phyloP scores from a whole-genome alignment of 2,888 invertebrate genomes.

The Xestia c-nigrum region DNA sequence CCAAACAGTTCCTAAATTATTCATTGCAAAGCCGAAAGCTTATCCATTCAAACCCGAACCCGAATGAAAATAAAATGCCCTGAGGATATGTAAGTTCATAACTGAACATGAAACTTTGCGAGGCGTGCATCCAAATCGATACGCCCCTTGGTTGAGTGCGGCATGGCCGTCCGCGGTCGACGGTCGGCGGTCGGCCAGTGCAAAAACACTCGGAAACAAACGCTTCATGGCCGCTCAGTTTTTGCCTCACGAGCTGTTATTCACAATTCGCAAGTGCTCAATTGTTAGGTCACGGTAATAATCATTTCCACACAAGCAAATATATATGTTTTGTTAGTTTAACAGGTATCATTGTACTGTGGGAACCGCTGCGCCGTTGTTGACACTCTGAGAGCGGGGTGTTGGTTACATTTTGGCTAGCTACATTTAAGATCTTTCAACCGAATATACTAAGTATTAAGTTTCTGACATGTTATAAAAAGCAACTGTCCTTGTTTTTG shows the following conservation, averaged over 20 bases:
- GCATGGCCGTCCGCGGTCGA: conserved; percentile 47
- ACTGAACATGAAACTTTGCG: conserved; percentile 57
- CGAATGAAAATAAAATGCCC: conserved; percentile 24
- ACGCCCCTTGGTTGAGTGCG: conserved; percentile 58
- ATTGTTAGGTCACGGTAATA: conserved; percentile 71
- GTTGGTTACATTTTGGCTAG: conserved; percentile 38
- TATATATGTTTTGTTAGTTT: conserved; percentile 55
- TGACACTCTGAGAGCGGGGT: conserved; percentile 31
- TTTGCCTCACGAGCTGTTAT: conserved; percentile 68
- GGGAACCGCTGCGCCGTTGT: conserved; percentile 47
- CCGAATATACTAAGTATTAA: not conserved
- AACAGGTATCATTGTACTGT: conserved; percentile 55
- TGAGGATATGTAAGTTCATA: conserved; percentile 43
- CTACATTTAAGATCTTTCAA: conserved; percentile 9
- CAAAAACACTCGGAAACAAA: conserved; percentile 77
- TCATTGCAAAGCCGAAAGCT: conserved; percentile 16
- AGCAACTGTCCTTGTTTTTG: conserved; percentile 25
- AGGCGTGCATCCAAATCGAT: conserved; percentile 72
- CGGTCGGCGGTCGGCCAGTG: conserved; percentile 54
- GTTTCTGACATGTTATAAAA: conserved; percentile 10
- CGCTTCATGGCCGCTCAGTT: conserved; percentile 75
- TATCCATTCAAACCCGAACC: conserved; percentile 9
- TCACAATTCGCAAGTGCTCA: conserved; percentile 67
- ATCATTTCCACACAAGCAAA: conserved; percentile 65
- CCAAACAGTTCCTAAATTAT: conserved; percentile 20